Percentiles rank a stretch among this genome's conserved stretches.
These are phyloP conservation scores for Myioborus miniatus DNA, from an alignment of 2,797 vertebrate genomes.

Conservation along the genomic window DNA sequence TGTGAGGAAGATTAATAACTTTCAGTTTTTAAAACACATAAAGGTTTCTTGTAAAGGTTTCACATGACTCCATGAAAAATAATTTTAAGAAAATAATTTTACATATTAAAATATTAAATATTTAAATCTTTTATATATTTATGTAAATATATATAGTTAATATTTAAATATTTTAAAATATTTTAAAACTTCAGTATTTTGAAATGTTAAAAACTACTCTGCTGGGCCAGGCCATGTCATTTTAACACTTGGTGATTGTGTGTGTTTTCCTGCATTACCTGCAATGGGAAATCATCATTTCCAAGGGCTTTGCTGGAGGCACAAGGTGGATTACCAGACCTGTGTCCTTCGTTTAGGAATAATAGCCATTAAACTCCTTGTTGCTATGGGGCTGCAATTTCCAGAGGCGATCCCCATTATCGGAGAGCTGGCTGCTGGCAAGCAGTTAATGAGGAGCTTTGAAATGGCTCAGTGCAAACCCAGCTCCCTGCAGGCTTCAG, in stretches of 20 bases:
- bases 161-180: neutral
- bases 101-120: neutral
- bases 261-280: neutral
- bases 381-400: conserved; percentile 63
- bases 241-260: neutral
- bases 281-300: neutral
- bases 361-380: conserved; percentile 56
- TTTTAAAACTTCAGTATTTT: neutral
- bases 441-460: conserved; percentile 54
- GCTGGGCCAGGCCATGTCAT: neutral
- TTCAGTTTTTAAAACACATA: neutral
- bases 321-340: neutral
- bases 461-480: neutral
- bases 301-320: neutral
- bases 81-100: no score
- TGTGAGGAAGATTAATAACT: neutral
- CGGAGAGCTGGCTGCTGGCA: conserved; percentile 25
- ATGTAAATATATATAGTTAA: neutral
- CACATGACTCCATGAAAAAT: neutral
- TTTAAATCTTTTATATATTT: neutral
- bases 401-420: conserved; percentile 45
- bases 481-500: conserved; percentile 34
- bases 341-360: conserved; percentile 20
- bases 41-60: neutral
- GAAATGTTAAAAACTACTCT: neutral